A percentile compares a stretch with the other conserved stretches of the same genome.
Evolutionary conservation across 1,140 invertebrate genomes (phyloP).

Genomic region (Probaryconus sp.): DNA sequence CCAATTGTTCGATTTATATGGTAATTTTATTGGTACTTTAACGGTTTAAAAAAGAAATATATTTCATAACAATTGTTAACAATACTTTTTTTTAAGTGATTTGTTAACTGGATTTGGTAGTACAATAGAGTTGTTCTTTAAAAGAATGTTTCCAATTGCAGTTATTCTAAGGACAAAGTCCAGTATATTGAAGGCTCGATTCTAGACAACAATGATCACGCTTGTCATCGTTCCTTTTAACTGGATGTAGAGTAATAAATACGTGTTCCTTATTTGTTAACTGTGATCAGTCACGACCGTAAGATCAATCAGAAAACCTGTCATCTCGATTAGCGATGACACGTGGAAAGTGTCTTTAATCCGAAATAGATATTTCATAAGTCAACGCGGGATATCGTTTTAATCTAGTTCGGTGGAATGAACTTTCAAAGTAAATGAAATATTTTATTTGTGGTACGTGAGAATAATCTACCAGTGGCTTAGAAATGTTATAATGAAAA

Average conservation of each 20-base stretch:
- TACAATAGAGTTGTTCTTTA: too few species aligned
- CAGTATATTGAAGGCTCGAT: constrained; percentile 1
- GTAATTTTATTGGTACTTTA: too few species aligned
- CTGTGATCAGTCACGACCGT: constrained; percentile 40
- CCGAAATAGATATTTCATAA: constrained; percentile 26
- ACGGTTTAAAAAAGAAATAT: too few species aligned
- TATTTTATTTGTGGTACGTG: constrained; percentile 31
- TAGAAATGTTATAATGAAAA: constrained; percentile 15
- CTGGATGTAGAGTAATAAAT: constrained; percentile 41
- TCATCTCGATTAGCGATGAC: constrained; percentile 44
- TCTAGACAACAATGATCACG: constrained; percentile 35
- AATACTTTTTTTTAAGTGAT: too few species aligned
- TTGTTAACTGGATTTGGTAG: too few species aligned
- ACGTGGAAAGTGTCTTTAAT: constrained; percentile 32
- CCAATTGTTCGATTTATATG: too few species aligned
- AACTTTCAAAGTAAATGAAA: constrained; percentile 32
- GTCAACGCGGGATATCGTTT: constrained; percentile 36
- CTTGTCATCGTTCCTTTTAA: constrained; percentile 48
- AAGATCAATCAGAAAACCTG: constrained; percentile 47
- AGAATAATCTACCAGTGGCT: constrained; percentile 16
- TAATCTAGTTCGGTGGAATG: constrained; percentile 37
- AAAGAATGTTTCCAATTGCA: constrained; percentile 18
- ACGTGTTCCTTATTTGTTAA: constrained; percentile 34
- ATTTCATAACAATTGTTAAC: too few species aligned
- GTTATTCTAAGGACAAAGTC: constrained; percentile 23